Base-by-base conservation (phyloP, 2,797 vertebrate genomes). In the Xenentodon cancila region DNA sequence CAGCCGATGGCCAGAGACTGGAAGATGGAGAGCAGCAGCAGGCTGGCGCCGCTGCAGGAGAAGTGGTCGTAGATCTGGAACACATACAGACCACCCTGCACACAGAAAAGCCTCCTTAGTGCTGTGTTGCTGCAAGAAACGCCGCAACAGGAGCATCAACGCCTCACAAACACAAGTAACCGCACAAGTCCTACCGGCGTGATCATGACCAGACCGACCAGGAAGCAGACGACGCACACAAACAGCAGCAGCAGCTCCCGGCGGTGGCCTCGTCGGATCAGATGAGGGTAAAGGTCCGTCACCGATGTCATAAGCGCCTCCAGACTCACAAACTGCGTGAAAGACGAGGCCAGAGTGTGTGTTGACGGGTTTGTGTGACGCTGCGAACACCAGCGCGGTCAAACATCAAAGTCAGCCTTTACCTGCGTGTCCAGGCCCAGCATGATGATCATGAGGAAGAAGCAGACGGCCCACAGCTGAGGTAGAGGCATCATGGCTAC, bases 371-470 rank as follows among this genome's bases (percentile, higher is more conserved):
- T 37, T 11, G 18, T 6, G 1, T 9, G 25, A 56, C 2, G 18
- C 5, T 1, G 17, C 53, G 50, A 2, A 16, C 40, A 17, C 32
- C n/a, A n/a, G 5, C 5, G 15, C 22, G 1, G 37, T 63, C 48
- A 40, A 5, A 25, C 15, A 5, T 1, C 9, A n/a, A 18, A 2
- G 7, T 9, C 18, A 1, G 22, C 9, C 7, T 34, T 9, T 50
- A 97, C 96, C 95, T 98, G 96, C 21, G 96, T 97, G 88, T 98
- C 97, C 80, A 98, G 90, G 1, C 96, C 97, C 70, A 98, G 77
- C 93, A 98, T 96, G 79, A 98, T 92, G 80, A 98, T 91, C 96
- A 97, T 98, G 75, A 98, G 88, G 90, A 98, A 98, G 92, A 98
- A 97, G 66, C 97, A 95, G 62, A 95, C 94, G 4, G 96, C 93